Evolutionary conservation across 2,113 vertebrate species (phyloP), one percentile per base, ranked within the genome.

Genomic region (Poeciliopsis turrubarensis): DNA sequence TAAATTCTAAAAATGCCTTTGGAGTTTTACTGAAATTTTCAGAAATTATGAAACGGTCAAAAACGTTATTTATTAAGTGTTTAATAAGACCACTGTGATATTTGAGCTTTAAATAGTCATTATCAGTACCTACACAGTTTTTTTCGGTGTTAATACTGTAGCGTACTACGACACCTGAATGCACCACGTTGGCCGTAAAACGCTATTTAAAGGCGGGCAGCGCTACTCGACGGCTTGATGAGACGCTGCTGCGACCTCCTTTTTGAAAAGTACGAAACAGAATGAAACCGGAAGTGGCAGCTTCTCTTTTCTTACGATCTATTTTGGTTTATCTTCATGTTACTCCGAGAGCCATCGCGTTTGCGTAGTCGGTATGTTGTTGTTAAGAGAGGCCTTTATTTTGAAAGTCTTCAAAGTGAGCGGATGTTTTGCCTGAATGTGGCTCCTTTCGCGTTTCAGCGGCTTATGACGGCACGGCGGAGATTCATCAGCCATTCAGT

Each of bases 401-500:
- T 87, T 89, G 91, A 90, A 86, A 85, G 67, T 34, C 25, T 0
- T 0, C 0, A 39, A 85, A 80, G 63, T 37, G 37, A 85, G 77
- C 87, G 89, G 89, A 92, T 79, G 79, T 80, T 70, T 47, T 60
- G 64, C 11, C 72, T 17, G 29, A 72, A 76, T 79, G 0, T n/a
- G 60, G 51, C 13, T 10, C 1, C 5, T 32, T 87, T 90, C 47
- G 75, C 68, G 39, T 31, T 27, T 74, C 4, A 57, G 62, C 74
- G 79, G 30, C 61, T 77, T 84, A 60, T 79, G 72, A 82, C 14
- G 86, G 72, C 78, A 80, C 75, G 89, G 85, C 86, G 84, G 74
- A 80, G 81, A 86, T 81, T 67, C 67, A 79, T 81, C 66, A 65
- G 80, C 76, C 82, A 74, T 78, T 68, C 82, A 86, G 73, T 87